Base-by-base conservation (phyloP, 2,113 vertebrate genomes). In the Promerops cafer region DNA sequence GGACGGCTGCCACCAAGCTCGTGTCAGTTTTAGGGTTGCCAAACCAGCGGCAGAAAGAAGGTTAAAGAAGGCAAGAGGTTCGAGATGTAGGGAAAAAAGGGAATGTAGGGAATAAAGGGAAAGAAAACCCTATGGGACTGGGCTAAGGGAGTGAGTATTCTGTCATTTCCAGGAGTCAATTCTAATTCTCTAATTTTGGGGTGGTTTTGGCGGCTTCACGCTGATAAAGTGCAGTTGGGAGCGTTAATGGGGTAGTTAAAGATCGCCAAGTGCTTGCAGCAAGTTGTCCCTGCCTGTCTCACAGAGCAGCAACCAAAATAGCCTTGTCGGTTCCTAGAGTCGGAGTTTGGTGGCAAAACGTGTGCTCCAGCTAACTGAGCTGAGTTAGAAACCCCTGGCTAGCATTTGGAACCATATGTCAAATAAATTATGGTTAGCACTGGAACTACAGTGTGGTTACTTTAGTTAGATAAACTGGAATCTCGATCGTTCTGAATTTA, bases 261-360 rank as follows among this genome's bases (percentile, higher is more conserved):
- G 91, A 94, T 93, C 95, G 93, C 60, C 28, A 26, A 89, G 71
- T 17, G 83, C 95, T 95, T 47, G 68, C 86, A 89, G 95, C 93
- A 53, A 94, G 72, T 76, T 86, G 26, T 63, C 74, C n/a, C 56
- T 50, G 87, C 61, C 53, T 59, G 45, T 75, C 56, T 77, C 64
- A 37, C 77, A 44, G 61, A 89, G 63, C 8, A 81, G 72, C 68
- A 61, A 66, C 90, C 79, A 66, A 93, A 95, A 96, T 54, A 90
- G 85, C 79, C 78, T 52, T 92, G 97, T 93, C 95, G 70, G 75
- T 88, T 95, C 40, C 35, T 88, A 97, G 86, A 87, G 74, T 16
- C 70, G 27, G 82, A 44, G 53, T n/a, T 33, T 35, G 70, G 78
- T 72, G 72, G 76, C 59, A 74, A 72, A 92, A 90, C 3, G 14